Conservation (phyloP, 92 coral and sea anemone genomes). For the Plumapathes pennacea region DNA sequence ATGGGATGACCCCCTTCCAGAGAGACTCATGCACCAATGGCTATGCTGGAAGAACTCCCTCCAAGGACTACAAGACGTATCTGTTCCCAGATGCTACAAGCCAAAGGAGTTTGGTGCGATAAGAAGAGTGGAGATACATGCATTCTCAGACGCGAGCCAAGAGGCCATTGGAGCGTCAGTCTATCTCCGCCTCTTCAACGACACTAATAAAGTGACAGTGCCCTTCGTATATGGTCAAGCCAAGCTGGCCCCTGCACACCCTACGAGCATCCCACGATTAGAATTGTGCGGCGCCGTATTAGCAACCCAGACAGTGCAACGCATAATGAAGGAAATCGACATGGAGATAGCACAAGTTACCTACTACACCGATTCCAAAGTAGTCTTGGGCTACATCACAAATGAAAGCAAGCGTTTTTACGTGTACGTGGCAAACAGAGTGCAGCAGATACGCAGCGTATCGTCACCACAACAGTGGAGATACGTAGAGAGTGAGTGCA, state of each 20-base stretch:
- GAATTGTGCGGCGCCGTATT: slow-evolving; percentile 51
- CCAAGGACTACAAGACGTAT: slow-evolving; percentile 14
- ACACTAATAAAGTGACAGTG: not conserved
- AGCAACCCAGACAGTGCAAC: slow-evolving; percentile 26
- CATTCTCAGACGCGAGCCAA: slow-evolving; percentile 13
- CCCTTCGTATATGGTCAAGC: slow-evolving; percentile 33
- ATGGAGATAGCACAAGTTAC: not conserved
- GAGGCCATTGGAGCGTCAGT: slow-evolving; percentile 38
- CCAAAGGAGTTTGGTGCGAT: slow-evolving; percentile 27
- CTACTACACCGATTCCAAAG: slow-evolving; percentile 32
- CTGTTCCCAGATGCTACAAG: slow-evolving; percentile 31
- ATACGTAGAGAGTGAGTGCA: slow-evolving; percentile 3
- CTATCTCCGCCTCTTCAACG: slow-evolving; percentile 7
- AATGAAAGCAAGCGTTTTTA: slow-evolving; percentile 21
- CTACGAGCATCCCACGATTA: slow-evolving; percentile 29
- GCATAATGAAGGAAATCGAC: slow-evolving; percentile 15
- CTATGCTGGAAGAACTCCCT: slow-evolving; percentile 18
- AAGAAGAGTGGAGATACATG: slow-evolving; percentile 9
- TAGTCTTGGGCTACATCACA: slow-evolving; percentile 28
- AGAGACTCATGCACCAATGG: slow-evolving; percentile 3
- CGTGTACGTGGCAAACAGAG: slow-evolving; percentile 34
- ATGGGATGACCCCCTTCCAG: slow-evolving; percentile 27
- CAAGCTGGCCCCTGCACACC: slow-evolving; percentile 26
- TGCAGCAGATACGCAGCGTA: slow-evolving; percentile 15
- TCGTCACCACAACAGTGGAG: slow-evolving; percentile 44